Evolutionary conservation across 2,888 invertebrate species (phyloP), one percentile per base, ranked within the genome.

Genomic region (Andrena dorsata): DNA sequence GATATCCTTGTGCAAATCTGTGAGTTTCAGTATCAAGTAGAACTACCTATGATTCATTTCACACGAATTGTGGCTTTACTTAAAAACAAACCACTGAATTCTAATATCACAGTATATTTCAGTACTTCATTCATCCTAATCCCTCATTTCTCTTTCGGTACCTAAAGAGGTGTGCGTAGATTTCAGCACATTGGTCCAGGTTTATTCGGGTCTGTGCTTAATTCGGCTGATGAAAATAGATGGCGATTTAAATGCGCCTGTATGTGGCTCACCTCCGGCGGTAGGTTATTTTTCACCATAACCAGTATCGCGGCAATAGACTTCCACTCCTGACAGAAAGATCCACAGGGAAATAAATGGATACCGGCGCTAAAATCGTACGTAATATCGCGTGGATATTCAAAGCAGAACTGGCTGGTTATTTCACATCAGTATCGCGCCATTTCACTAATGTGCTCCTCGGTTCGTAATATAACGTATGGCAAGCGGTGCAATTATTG

Each of bases 401-500:
- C 76, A 58, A 70, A 78, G 56, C 69, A 53, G 65, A 47, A 13
- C 49, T 32, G 35, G 56, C 26, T 30, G 72, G 71, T 71, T 73
- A 71, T 80, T 74, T 82, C 73, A 32, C 66, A 49, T 70, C 35
- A 28, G 64, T 58, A 75, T 75, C 41, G 72, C 63, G 10, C 69
- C 80, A 80, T 85, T 86, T 83, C 73, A 60, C 74, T 87, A 86
- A 87, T 82, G 65, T 69, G 58, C 66, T 74, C 58, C 51, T 32
- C 66, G 53, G 56, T 69, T 74, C 41, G 65, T 84, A 70, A 82
- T 75, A 61, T 80, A 84, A 80, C 58, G 61, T 76, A 74, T 78
- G 77, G 74, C 75, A 82, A 77, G 76, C 61, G 64, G 76, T 74
- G 51, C 87, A 84, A 85, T 87, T 86, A 87, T 87, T 80, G 77